These are phyloP conservation scores for Antrozous pallidus DNA, from an alignment of 2,797 vertebrate genomes.

Conservation along the genomic window DNA sequence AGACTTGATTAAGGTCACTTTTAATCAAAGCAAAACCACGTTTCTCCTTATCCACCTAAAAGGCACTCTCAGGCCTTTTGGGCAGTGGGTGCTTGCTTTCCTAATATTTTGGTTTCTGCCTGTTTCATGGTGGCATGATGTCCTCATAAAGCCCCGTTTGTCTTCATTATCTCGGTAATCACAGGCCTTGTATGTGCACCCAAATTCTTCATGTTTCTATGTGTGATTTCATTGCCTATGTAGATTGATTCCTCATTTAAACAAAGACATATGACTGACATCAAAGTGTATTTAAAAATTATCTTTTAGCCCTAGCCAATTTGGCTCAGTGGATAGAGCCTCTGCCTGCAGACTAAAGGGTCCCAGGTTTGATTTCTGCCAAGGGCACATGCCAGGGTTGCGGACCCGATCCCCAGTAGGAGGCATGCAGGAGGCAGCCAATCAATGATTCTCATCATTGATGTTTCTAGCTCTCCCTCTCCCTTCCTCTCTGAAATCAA, in stretches of 20 bases:
- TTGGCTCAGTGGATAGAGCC: background rate
- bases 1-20: conserved; percentile 2
- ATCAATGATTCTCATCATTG: too few relatives aligned
- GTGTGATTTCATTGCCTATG: background rate
- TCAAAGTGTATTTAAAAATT: conserved; percentile 34
- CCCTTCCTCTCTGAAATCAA: too few relatives aligned
- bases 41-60: background rate
- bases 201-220: background rate
- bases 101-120: background rate
- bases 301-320: background rate
- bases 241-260: background rate
- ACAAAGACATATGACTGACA: conserved; percentile 29
- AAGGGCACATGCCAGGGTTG: too few relatives aligned
- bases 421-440: too few relatives aligned
- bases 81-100: background rate
- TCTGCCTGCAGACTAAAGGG: background rate
- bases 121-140: background rate
- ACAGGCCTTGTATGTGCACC: background rate
- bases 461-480: too few relatives aligned
- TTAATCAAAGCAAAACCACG: background rate
- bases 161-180: background rate
- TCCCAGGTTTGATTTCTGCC: too few relatives aligned
- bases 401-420: too few relatives aligned
- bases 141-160: background rate
- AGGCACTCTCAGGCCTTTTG: background rate